phyloP scores from a whole-genome alignment of 2,888 invertebrate genomes.

The Drosophila neonasuta region DNA sequence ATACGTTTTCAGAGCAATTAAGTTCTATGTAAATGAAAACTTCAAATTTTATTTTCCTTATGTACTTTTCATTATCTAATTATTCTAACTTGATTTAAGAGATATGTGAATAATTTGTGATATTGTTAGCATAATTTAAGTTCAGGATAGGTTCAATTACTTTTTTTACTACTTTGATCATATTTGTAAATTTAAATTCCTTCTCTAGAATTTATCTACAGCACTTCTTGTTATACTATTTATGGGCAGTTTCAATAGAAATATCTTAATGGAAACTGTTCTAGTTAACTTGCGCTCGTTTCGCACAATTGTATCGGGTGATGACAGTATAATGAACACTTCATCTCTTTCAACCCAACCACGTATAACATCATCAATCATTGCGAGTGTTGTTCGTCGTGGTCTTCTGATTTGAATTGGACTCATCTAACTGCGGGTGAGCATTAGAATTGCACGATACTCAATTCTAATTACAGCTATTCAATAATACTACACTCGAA shows the following conservation, averaged over 20 bases:
- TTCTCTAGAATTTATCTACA: neutral
- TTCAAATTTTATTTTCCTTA: too few species aligned
- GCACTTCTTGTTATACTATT: neutral
- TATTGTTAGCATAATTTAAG: too few species aligned
- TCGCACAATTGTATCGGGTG: slow-evolving; percentile 55
- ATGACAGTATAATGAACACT: slow-evolving; percentile 71
- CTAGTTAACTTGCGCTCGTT: slow-evolving; percentile 43
- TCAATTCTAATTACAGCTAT: slow-evolving; percentile 77
- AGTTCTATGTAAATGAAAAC: too few species aligned
- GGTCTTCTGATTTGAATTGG: slow-evolving; percentile 45
- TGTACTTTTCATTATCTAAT: too few species aligned
- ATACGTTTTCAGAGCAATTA: too few species aligned
- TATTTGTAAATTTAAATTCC: neutral
- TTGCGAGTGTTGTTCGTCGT: slow-evolving; percentile 30
- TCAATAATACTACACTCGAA: slow-evolving; percentile 42
- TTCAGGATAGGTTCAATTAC: too few species aligned
- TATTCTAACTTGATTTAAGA: too few species aligned
- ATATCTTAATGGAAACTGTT: slow-evolving; percentile 27
- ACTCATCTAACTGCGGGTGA: slow-evolving; percentile 50
- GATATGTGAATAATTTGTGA: too few species aligned
- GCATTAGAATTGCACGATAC: slow-evolving; percentile 52
- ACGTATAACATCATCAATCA: slow-evolving; percentile 62
- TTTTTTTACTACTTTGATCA: neutral
- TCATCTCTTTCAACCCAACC: slow-evolving; percentile 32
- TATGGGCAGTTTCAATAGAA: too few species aligned